Conservation (phyloP, 1,140 invertebrate species). For the Lasioglossum albipes region DNA sequence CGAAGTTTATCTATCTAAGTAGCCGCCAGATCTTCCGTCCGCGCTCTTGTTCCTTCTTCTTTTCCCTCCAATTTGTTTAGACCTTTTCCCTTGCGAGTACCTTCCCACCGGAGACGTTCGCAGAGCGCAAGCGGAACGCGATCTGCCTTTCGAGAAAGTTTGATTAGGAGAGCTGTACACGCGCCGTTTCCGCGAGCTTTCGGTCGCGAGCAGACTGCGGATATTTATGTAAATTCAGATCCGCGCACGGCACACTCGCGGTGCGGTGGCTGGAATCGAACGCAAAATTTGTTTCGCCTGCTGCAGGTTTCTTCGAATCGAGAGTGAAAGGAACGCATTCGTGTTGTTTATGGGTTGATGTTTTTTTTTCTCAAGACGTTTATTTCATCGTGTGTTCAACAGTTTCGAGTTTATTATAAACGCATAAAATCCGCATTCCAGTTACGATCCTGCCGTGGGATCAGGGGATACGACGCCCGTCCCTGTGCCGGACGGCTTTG, state of each 20-base stretch:
- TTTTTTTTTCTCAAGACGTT: too few relatives aligned
- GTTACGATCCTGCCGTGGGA: neutral
- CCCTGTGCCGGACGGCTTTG: neutral
- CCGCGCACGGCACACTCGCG: too few relatives aligned
- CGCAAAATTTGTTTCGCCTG: too few relatives aligned
- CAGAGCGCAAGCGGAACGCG: conserved; percentile 36
- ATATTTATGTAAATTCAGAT: too few relatives aligned
- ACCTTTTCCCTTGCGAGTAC: conserved; percentile 4
- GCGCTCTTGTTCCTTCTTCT: conserved; percentile 6
- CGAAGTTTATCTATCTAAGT: conserved; percentile 40
- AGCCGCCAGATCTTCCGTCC: conserved; percentile 20
- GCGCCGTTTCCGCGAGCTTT: conserved; percentile 1
- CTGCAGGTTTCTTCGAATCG: too few relatives aligned
- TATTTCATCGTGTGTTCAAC: too few relatives aligned
- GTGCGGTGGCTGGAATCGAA: too few relatives aligned
- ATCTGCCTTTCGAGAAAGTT: conserved; percentile 8
- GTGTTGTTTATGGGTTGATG: too few relatives aligned
- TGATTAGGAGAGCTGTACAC: conserved; percentile 21
- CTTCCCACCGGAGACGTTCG: conserved; percentile 26
- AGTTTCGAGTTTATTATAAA: too few relatives aligned
- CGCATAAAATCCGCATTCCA: too few relatives aligned
- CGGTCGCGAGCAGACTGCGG: neutral
- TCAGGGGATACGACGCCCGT: neutral
- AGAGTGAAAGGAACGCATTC: too few relatives aligned
- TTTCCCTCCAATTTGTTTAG: neutral